phyloP scores from a whole-genome alignment of 2,113 vertebrate species.

The Gulo gulo region DNA sequence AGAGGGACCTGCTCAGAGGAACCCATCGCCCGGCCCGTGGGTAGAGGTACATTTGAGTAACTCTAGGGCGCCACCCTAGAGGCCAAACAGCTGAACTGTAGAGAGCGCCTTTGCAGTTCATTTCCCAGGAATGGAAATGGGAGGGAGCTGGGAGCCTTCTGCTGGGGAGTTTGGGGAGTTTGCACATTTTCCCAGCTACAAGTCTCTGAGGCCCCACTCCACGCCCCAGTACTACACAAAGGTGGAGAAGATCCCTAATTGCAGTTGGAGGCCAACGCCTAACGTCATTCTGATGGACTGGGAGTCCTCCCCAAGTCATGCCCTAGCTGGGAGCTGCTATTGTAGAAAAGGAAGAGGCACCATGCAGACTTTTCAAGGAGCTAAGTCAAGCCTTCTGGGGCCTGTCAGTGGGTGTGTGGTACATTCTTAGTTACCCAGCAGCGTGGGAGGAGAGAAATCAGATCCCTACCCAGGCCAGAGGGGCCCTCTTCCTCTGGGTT shows the following conservation, averaged over 20 bases:
- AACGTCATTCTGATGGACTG: background rate
- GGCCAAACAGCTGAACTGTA: background rate
- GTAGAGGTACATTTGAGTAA: background rate
- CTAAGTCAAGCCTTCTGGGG: background rate
- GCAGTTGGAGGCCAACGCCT: background rate
- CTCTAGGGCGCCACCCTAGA: background rate
- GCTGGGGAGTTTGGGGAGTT: too few species aligned
- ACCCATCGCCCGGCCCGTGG: fast-evolving
- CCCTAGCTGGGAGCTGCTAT: background rate
- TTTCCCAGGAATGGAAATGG: background rate
- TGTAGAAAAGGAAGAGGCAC: background rate
- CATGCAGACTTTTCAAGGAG: background rate
- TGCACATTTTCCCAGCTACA: background rate
- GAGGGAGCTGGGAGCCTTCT: background rate
- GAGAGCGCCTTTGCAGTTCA: background rate
- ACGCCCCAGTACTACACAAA: background rate
- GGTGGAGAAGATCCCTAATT: background rate
- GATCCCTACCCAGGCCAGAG: background rate
- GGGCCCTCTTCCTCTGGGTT: background rate
- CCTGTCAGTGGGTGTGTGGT: background rate
- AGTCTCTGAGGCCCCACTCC: background rate
- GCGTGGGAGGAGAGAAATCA: background rate
- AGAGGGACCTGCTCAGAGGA: background rate
- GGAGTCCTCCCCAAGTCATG: background rate
- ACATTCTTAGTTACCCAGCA: background rate